Conservation (phyloP, 2,888 invertebrate genomes). For the Hirtodrosophila histrioides region DNA sequence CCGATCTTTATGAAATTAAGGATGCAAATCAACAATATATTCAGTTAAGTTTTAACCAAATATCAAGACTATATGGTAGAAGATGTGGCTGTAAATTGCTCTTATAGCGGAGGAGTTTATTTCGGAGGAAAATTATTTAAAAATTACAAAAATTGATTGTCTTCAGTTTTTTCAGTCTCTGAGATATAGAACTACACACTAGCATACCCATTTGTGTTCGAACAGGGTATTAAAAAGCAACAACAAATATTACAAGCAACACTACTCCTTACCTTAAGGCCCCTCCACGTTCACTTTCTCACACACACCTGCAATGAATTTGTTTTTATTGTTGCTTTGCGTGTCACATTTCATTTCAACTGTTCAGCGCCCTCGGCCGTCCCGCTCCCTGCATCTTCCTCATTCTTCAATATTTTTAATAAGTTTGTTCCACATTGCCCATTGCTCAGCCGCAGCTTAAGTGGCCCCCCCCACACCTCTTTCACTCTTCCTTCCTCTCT, state of each 20-base stretch:
- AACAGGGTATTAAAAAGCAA: no score
- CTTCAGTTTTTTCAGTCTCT: no score
- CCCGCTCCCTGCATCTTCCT: background rate
- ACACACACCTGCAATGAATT: conserved; percentile 28
- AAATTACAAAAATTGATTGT: no score
- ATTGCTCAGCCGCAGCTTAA: conserved; percentile 22
- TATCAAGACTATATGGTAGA: no score
- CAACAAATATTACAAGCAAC: background rate
- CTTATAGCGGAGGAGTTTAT: no score
- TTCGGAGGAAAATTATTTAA: no score
- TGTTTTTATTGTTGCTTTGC: conserved; percentile 51
- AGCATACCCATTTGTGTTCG: no score
- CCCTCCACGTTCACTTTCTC: conserved; percentile 54
- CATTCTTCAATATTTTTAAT: conserved; percentile 57
- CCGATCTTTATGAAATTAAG: no score
- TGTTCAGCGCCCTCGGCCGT: conserved; percentile 21
- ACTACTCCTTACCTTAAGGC: conserved; percentile 14
- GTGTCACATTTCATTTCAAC: conserved; percentile 62
- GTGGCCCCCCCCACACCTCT: conserved; percentile 6
- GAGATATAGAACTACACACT: no score
- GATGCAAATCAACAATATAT: no score
- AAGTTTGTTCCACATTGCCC: conserved; percentile 57
- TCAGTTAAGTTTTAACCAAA: no score
- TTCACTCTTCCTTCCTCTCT: background rate
- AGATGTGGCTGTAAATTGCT: no score